Conservation (phyloP, 2,113 vertebrate species). For the Hyaena hyaena region DNA sequence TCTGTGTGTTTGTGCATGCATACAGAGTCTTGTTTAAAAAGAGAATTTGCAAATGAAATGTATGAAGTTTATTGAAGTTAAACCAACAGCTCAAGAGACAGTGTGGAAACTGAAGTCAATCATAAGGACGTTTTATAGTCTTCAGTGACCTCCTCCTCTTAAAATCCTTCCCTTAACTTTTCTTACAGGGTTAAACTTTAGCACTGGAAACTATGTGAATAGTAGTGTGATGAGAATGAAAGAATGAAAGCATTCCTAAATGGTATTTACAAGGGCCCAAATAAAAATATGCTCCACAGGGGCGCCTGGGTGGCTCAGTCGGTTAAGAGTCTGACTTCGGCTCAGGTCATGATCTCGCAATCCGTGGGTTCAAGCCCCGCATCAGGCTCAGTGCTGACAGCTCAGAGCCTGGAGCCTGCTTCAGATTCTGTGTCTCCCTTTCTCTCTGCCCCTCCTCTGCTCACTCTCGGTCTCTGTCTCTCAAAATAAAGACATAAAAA, state of each 20-base stretch:
- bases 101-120: constrained; percentile 22
- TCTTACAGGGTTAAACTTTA: neutral
- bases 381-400: no score
- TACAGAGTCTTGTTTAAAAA: constrained; percentile 35
- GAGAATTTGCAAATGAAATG: constrained; percentile 1
- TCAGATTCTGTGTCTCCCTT: no score
- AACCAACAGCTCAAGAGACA: constrained; percentile 19
- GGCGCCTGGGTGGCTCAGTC: no score
- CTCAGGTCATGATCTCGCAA: no score
- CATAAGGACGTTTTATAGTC: neutral
- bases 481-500: no score
- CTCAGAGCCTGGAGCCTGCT: no score
- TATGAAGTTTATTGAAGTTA: constrained; percentile 24
- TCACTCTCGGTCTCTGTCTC: no score
- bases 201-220: neutral
- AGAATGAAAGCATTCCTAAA: neutral
- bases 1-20: neutral
- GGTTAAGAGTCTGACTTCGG: no score
- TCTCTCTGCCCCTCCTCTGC: no score
- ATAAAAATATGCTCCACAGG: neutral
- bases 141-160: neutral
- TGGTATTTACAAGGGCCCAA: neutral
- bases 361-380: no score
- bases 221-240: neutral
- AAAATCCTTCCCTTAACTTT: constrained; percentile 37